These are phyloP conservation scores for Choreutis nemorana DNA, from an alignment of 2,888 invertebrate species.

Conservation along the genomic window DNA sequence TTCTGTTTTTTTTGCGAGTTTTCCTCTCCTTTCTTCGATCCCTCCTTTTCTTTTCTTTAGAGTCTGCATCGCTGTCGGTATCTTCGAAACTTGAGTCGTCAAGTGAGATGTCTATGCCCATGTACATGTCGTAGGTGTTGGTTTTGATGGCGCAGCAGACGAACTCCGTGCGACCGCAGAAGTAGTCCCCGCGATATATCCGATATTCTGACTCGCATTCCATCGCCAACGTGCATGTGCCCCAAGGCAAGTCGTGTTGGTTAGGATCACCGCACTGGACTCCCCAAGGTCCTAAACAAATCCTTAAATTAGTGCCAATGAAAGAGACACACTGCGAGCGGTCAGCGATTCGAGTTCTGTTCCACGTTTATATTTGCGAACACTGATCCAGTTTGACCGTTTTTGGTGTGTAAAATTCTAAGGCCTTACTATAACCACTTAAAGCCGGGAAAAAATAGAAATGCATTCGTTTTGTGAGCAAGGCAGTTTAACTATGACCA, in stretches of 20 bases:
- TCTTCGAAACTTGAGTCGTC: conserved; percentile 30
- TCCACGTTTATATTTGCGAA: too few species aligned
- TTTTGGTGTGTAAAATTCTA: too few species aligned
- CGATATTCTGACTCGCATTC: conserved; percentile 47
- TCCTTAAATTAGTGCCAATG: neutral
- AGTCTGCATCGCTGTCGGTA: conserved; percentile 13
- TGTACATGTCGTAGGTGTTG: conserved; percentile 43
- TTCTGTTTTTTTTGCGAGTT: conserved; percentile 19
- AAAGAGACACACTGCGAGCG: too few species aligned
- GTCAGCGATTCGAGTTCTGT: too few species aligned
- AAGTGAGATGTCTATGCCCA: conserved; percentile 43
- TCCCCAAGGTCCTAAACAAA: conserved; percentile 47
- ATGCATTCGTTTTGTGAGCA: too few species aligned
- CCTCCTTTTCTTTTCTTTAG: conserved; percentile 16
- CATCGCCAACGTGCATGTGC: conserved; percentile 34
- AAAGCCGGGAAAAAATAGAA: too few species aligned
- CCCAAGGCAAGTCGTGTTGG: conserved; percentile 52
- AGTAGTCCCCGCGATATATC: conserved; percentile 42
- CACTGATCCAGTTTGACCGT: too few species aligned
- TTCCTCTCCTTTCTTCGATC: conserved; percentile 15
- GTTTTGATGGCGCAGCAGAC: conserved; percentile 39
- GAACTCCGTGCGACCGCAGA: conserved; percentile 39
- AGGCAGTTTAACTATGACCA: too few species aligned
- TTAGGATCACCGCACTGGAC: conserved; percentile 48
- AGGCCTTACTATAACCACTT: too few species aligned